Base-by-base conservation (phyloP, 2,113 vertebrate species). In the Embiotoca jacksoni region DNA sequence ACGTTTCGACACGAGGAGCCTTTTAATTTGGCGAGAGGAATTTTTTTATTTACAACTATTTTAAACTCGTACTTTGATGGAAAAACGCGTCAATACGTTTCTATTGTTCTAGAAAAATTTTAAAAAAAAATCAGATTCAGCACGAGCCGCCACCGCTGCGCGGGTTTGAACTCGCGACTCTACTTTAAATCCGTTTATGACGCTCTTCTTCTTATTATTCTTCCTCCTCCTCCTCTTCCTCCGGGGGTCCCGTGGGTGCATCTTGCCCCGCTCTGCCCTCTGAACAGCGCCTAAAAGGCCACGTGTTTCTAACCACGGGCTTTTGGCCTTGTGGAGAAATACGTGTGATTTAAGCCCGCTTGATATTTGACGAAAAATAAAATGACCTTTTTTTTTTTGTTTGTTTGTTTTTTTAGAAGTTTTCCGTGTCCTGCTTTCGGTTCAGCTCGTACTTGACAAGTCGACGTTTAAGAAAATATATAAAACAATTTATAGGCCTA, bases 111-210 rank as follows among this genome's bases (percentile, higher is more conserved):
- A 44, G 14, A 23, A 2, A 50, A 6, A 0, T 30, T 78, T 41
- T 33, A 10, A 44, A 30, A 64, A 14, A 7, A 16, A 23, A 44
- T 33, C 33, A 8, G 31, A 64, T 44, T 59, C 33, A 10, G 6
- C 11, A 66, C 33, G 10, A 53, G 67, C 23, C 23, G 35, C 62
- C 68, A 60, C 68, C 62, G 59, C 58, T n/a, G 3, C 56, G 7
- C 23, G 23, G 23, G 23, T 23, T 23, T 23, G 23, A 23, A 23
- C 23, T 23, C 23, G 23, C 23, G 6, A 55, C 67, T 62, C 47
- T 7, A 53, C 37, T 78, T 80, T 74, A 50, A 78, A 76, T 74
- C 52, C 61, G 0, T 55, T 53, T 83, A 79, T 87, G 70, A 84
- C 53, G 49, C 57, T 49, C 49, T 1, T 36, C 62, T 31, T 63